Evolutionary conservation across 2,797 vertebrate genomes (phyloP), one percentile per base, ranked within the genome.

Genomic region (Mormyrus proboscirostris): DNA sequence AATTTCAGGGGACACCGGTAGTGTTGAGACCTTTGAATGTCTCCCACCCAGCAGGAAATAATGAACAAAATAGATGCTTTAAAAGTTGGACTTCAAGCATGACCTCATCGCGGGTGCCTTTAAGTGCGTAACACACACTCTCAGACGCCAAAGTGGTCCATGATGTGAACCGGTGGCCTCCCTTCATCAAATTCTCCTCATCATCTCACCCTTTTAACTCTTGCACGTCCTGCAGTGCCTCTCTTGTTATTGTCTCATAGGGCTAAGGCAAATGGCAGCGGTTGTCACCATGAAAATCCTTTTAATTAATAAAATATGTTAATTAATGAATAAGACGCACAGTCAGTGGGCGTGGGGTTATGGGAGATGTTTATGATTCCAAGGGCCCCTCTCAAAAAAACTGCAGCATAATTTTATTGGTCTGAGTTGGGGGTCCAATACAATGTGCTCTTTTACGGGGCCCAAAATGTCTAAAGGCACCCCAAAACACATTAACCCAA

Each of bases 1-100:
- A 82, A 95, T 95, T 94, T 59, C 62, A 38, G 59, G 1, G 7
- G 86, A 85, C 83, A 53, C 57, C 49, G 2, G 33, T 55, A 47
- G 83, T 47, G n/a, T 22, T 44, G 51, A 86, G 14, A 16, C 22
- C 59, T 29, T 14, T 25, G 12, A 86, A 82, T 33, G 7, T 10
- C 47, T 1, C 65, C 19, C 22, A 29, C 88, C 51, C 25, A 5
- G 44, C 55, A 88, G 73, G 73, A 44, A 86, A 86, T 25, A 53
- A 86, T 85, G 44, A 79, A 44, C 22, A 51, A 53, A 86, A 33
- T 53, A 2, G 16, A 85, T 47, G 19, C 51, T 33, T 16, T 10
- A 16, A 38, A 82, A 55, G 69, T 50, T 53, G 59, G 50, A 83
- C 22, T 51, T 82, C 14, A n/a, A 57, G 10, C 25, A 14, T 33